These are phyloP conservation scores for Forbesichthys papilliferus DNA, from an alignment of 2,113 vertebrate genomes.

Conservation along the genomic window DNA sequence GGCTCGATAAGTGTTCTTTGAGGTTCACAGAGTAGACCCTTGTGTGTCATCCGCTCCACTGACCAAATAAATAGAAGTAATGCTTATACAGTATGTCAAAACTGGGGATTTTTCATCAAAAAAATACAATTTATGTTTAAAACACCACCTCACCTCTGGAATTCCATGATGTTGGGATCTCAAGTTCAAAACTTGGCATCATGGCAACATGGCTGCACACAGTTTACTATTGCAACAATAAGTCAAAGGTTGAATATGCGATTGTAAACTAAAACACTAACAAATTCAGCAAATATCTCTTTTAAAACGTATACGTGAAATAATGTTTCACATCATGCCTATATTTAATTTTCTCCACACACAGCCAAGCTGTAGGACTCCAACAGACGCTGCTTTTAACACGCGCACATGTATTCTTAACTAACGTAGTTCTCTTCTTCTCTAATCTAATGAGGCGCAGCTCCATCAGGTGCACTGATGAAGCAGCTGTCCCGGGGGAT, in stretches of 20 bases:
- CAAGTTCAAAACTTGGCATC: too few relatives aligned
- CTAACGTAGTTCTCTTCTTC: conserved; percentile 7
- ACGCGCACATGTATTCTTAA: conserved; percentile 10
- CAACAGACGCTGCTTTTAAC: conserved; percentile 11
- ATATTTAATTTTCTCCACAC: background rate
- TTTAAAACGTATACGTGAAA: background rate
- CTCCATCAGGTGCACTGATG: background rate
- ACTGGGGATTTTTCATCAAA: too few relatives aligned
- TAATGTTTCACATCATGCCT: background rate
- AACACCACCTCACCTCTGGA: too few relatives aligned
- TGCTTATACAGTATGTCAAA: too few relatives aligned
- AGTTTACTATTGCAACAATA: too few relatives aligned
- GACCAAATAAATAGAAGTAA: background rate
- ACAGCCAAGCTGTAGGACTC: background rate
- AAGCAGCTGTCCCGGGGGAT: conserved; percentile 23
- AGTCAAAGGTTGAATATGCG: too few relatives aligned
- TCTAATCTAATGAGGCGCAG: conserved; percentile 4
- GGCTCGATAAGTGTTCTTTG: background rate
- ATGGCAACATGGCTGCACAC: too few relatives aligned
- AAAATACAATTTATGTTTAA: too few relatives aligned
- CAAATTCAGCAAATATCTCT: too few relatives aligned
- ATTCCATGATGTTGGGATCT: too few relatives aligned
- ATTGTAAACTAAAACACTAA: too few relatives aligned
- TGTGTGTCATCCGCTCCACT: background rate
- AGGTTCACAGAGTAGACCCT: background rate